Evolutionary conservation across 2,888 invertebrate species (phyloP).

Genomic region (Euplexia lucipara): DNA sequence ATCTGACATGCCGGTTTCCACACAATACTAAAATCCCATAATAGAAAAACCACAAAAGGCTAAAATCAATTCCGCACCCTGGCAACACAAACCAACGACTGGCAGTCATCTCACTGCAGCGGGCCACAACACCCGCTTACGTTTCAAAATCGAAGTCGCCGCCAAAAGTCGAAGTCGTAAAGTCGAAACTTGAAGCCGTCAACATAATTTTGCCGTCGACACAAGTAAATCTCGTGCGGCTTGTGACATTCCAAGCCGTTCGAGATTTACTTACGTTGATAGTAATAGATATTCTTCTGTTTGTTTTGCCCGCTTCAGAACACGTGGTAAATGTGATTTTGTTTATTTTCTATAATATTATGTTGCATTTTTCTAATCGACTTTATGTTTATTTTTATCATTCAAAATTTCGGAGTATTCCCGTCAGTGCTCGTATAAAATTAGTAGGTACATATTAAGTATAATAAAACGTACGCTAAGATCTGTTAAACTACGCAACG

Average conservation of each 20-base stretch:
- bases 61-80: constrained; percentile 24
- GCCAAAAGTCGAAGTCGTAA: constrained; percentile 36
- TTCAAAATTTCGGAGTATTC: too few species aligned
- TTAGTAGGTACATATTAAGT: too few species aligned
- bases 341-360: constrained; percentile 23
- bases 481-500: too few species aligned
- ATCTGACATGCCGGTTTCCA: not conserved
- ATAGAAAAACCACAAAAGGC: constrained; percentile 1
- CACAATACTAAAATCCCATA: not conserved
- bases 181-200: constrained; percentile 8
- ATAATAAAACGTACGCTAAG: too few species aligned
- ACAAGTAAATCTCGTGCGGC: constrained; percentile 90
- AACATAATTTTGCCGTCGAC: constrained; percentile 68
- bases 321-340: constrained; percentile 51
- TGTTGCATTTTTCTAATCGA: constrained; percentile 14
- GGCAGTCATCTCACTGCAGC: constrained; percentile 67
- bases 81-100: constrained; percentile 60
- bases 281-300: constrained; percentile 57
- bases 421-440: too few species aligned
- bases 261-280: constrained; percentile 84
- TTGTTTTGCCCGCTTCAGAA: not conserved
- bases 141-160: constrained; percentile 25
- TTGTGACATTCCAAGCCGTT: constrained; percentile 75
- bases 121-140: constrained; percentile 53
- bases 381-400: constrained; percentile 18